A percentile compares a stretch with the other conserved stretches of the same genome.
These are phyloP conservation scores for Diorhabda carinulata DNA, from an alignment of 1,140 invertebrate species.

Conservation along the genomic window DNA sequence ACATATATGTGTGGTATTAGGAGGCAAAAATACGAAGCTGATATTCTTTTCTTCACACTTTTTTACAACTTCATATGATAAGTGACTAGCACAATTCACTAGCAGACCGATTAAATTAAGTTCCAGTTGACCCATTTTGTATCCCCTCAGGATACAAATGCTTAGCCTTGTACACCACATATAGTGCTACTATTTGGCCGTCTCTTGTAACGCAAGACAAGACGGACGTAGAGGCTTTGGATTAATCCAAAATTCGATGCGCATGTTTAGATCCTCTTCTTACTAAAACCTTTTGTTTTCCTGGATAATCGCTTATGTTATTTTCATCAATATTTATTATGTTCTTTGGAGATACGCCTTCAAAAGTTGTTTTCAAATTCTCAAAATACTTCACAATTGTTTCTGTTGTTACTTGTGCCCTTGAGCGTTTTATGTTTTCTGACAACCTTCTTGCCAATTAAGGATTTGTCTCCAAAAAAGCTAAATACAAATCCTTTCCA, in stretches of 20 bases:
- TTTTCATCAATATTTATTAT: constrained; percentile 48
- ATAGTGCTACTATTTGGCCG: constrained; percentile 20
- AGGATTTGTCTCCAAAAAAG: too few relatives aligned
- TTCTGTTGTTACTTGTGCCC: too few relatives aligned
- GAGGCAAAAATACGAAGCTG: background rate
- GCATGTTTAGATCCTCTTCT: constrained; percentile 42
- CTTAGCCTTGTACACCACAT: constrained; percentile 26
- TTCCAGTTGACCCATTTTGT: constrained; percentile 2
- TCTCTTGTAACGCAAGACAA: constrained; percentile 21
- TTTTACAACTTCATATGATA: too few relatives aligned
- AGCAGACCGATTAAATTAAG: constrained; percentile 14
- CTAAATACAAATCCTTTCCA: too few relatives aligned
- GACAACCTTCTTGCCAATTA: too few relatives aligned
- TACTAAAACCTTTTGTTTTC: constrained; percentile 40
- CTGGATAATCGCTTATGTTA: constrained; percentile 47
- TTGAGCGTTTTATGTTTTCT: too few relatives aligned
- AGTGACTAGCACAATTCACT: too few relatives aligned
- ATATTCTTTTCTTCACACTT: background rate
- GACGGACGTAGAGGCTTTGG: constrained; percentile 22
- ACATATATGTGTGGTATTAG: background rate
- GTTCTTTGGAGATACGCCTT: constrained; percentile 30
- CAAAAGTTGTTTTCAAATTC: constrained; percentile 18
- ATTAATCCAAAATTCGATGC: constrained; percentile 41
- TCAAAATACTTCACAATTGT: too few relatives aligned
- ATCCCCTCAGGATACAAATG: background rate